A percentile compares a stretch with the other conserved stretches of the same genome.
Conservation (phyloP, 2,113 vertebrate genomes). For the Gymnocephalus cernua region DNA sequence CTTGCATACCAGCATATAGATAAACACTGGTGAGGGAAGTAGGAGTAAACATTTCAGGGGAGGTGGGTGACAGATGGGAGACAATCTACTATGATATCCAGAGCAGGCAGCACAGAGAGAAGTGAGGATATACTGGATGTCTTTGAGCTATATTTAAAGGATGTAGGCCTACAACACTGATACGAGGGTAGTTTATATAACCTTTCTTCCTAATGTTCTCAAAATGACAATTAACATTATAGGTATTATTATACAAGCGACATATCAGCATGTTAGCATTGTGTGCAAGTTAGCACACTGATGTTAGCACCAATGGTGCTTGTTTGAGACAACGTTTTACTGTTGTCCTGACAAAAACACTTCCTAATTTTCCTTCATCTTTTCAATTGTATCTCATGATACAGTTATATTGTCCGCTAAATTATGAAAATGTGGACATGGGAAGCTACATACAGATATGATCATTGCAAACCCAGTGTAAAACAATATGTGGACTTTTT, state of each 20-base stretch:
- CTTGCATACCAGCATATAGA: constrained; percentile 55
- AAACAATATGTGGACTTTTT: not conserved
- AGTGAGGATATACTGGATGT: not conserved
- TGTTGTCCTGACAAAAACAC: not conserved
- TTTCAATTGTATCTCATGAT: not conserved
- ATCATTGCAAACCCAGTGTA: not conserved
- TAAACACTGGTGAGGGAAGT: constrained; percentile 49
- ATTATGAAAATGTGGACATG: not conserved
- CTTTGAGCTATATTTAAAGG: not conserved
- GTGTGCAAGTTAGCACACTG: not conserved
- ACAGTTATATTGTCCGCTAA: not conserved
- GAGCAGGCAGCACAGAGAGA: not conserved
- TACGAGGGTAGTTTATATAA: not conserved
- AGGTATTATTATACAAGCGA: not conserved
- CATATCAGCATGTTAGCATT: not conserved
- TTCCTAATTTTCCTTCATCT: not conserved
- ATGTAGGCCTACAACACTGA: not conserved
- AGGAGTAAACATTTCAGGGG: constrained; percentile 43
- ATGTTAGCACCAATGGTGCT: not conserved
- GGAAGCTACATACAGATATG: not conserved
- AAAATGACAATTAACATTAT: constrained; percentile 1
- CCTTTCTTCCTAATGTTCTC: not conserved
- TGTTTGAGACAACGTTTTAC: not conserved
- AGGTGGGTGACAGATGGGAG: constrained; percentile 33
- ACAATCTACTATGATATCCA: constrained; percentile 9